These are phyloP conservation scores for Carpatolechia fugitivella DNA, from an alignment of 2,888 invertebrate species.

Conservation along the genomic window DNA sequence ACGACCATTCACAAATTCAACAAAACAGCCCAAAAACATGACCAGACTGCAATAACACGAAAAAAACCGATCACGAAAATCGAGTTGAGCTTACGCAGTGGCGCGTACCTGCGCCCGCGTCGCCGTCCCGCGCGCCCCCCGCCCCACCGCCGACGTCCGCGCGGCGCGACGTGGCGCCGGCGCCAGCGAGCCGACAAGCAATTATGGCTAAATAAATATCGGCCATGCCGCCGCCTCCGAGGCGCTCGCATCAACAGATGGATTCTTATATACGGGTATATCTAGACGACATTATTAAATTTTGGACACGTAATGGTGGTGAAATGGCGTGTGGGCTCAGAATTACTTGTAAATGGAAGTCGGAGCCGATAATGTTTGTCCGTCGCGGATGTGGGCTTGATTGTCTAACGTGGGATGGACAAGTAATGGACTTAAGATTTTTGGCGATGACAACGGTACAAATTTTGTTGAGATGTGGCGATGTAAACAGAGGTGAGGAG, in stretches of 20 bases:
- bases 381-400: conserved; percentile 50
- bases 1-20: conserved; percentile 72
- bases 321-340: conserved; percentile 56
- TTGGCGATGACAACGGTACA: conserved; percentile 9
- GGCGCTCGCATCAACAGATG: conserved; percentile 65
- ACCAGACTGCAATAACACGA: conserved; percentile 64
- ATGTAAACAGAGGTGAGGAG: no score
- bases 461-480: no score
- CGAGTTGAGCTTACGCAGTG: conserved; percentile 68
- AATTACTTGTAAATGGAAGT: conserved; percentile 56
- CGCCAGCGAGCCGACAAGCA: conserved; percentile 76
- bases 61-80: conserved; percentile 70
- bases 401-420: conserved; percentile 47
- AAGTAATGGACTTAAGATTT: conserved; percentile 12
- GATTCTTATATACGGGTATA: conserved; percentile 55
- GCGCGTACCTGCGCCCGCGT: conserved; percentile 65
- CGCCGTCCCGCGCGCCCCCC: conserved; percentile 23
- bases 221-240: conserved; percentile 69
- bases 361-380: conserved; percentile 44
- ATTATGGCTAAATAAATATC: conserved; percentile 79
- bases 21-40: conserved; percentile 71
- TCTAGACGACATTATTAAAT: conserved; percentile 69
- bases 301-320: conserved; percentile 53
- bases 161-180: conserved; percentile 73
- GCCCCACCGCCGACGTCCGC: conserved; percentile 31